phyloP scores from a whole-genome alignment of 2,113 vertebrate species.

The Lophura nycthemera region DNA sequence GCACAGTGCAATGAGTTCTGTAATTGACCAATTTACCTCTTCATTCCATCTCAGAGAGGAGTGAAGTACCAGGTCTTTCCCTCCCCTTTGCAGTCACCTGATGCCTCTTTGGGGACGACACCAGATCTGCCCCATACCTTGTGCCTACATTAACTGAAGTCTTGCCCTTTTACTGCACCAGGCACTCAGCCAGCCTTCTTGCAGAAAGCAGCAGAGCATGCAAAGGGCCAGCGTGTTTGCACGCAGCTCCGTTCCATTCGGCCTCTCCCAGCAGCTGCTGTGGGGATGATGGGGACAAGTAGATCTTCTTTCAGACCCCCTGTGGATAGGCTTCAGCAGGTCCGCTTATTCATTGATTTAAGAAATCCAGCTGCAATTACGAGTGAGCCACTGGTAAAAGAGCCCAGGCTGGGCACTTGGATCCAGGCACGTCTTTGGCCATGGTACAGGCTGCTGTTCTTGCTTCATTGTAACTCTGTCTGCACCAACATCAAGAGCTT shows the following conservation, averaged over 20 bases:
- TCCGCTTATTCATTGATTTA: conserved; percentile 14
- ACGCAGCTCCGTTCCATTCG: background rate
- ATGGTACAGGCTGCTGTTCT: background rate
- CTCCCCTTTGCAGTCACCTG: conserved; percentile 13
- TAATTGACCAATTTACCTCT: background rate
- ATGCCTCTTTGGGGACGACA: conserved; percentile 40
- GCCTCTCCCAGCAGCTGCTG: conserved; percentile 59
- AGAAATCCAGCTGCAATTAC: conserved; percentile 14
- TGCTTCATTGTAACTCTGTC: background rate
- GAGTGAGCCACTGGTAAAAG: background rate
- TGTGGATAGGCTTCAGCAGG: background rate
- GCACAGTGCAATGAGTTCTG: accelerated
- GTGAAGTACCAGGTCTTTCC: accelerated
- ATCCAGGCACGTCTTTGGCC: background rate
- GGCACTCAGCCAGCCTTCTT: conserved; percentile 31
- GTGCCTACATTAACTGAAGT: conserved; percentile 1
- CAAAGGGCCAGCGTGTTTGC: background rate
- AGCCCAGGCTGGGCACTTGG: background rate
- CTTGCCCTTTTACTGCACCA: conserved; percentile 40
- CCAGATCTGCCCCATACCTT: conserved; percentile 12
- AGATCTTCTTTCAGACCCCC: conserved; percentile 18
- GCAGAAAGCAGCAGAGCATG: background rate
- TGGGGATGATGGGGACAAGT: background rate
- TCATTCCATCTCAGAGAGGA: background rate
- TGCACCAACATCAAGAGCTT: accelerated